These are phyloP conservation scores for Xyrauchen texanus DNA, from an alignment of 2,113 vertebrate genomes.

Conservation along the genomic window DNA sequence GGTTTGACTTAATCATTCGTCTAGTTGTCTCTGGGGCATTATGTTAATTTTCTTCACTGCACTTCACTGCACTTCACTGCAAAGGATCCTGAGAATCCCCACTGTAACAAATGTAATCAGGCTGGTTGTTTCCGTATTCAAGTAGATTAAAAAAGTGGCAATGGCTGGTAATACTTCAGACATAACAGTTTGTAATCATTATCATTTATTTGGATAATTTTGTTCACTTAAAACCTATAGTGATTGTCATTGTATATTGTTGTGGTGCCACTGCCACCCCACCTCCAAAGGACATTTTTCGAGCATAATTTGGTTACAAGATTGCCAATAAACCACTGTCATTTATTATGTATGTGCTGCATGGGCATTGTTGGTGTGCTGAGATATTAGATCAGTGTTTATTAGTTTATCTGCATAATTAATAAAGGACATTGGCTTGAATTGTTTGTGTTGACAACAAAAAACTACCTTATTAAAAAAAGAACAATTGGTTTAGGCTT, in stretches of 20 bases:
- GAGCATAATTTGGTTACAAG: neutral
- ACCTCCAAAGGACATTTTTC: neutral
- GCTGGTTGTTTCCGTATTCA: neutral
- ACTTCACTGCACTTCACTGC: constrained; percentile 17
- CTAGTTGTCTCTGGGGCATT: constrained; percentile 2
- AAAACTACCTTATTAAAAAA: neutral
- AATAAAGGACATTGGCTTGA: neutral
- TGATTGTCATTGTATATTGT: neutral
- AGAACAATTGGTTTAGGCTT: neutral
- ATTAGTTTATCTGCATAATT: constrained; percentile 31
- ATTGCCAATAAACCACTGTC: neutral
- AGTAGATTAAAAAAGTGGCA: neutral
- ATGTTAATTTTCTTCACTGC: constrained; percentile 19
- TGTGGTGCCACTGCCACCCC: neutral
- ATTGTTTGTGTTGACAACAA: neutral
- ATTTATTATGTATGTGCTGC: neutral
- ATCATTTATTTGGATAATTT: no score
- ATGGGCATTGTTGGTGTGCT: neutral
- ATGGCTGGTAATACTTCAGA: neutral
- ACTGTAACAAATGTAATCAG: constrained; percentile 17
- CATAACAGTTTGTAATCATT: neutral
- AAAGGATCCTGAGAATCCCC: constrained; percentile 13
- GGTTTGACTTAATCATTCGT: neutral
- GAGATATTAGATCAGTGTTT: constrained; percentile 19
- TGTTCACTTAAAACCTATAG: no score